phyloP scores from a whole-genome alignment of 2,797 vertebrate genomes.

The Alcedo quadribrachys region DNA sequence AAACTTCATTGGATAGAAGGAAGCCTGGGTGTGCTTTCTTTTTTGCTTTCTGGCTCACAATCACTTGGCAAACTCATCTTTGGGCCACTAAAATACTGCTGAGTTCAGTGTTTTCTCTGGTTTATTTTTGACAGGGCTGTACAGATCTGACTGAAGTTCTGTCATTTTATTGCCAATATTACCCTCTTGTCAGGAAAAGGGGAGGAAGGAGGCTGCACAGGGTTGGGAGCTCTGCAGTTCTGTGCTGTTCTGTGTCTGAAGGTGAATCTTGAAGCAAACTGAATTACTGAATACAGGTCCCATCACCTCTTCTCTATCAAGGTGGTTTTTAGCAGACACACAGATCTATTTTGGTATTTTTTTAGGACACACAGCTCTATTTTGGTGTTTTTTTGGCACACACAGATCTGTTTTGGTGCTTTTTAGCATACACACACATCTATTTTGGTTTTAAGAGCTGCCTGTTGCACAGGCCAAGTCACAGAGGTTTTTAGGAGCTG shows the following conservation, averaged over 20 bases:
- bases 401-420: not conserved
- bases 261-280: not conserved
- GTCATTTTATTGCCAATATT: not conserved
- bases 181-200: not conserved
- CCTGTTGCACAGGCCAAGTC: not conserved
- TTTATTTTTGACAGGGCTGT: not conserved
- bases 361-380: no score
- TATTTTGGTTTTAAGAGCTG: not conserved
- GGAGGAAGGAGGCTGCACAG: not conserved
- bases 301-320: not conserved
- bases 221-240: not conserved
- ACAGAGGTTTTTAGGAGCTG: not conserved
- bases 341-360: not conserved
- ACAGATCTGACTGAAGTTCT: not conserved
- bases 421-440: not conserved
- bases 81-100: not conserved
- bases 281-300: not conserved
- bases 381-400: no score
- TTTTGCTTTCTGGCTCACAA: not conserved
- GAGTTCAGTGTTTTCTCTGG: not conserved
- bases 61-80: not conserved
- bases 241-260: not conserved
- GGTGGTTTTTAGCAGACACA: not conserved
- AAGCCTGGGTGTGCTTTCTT: not conserved
- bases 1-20: not conserved